Evolutionary conservation across 1,140 invertebrate genomes (phyloP), one percentile per base, ranked within the genome.

Genomic region (Euwallacea similis): DNA sequence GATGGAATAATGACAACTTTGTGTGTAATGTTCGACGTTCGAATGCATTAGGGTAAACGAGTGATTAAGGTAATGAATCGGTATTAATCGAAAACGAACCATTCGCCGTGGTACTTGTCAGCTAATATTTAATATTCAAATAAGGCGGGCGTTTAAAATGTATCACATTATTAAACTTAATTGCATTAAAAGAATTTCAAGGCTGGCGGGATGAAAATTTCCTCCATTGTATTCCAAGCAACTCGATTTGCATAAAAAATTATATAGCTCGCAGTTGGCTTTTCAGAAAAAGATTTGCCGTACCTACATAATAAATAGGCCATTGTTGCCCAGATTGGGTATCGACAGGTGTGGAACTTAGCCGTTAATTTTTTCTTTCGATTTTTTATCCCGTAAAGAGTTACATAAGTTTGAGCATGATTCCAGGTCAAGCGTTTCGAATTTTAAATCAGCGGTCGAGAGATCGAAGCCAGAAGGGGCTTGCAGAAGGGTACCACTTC

Each of bases 151-250:
- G 21, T 33, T 33, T 33, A 33, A 33, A 33, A 33, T 33, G 21
- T 56, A 16, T n/a, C 54, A 21, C 54, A 13, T 13, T 56, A 56
- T 56, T 56, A 56, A 56, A 60, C 42, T 60, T 60, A 33, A 60
- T 60, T 60, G 13, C 16, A 60, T 60, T 60, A 60, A 60, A 60
- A 60, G 58, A 60, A 60, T 60, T 33, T 16, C 58, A 60, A 60
- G 58, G 58, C 15, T 60, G 10, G 58, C 10, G 41, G 58, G 41
- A 60, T 42, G 41, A 60, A 60, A 60, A 60, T 60, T 60, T 60
- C 58, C 58, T 60, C 58, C 13, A 60, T 60, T 60, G 58, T 60
- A 60, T 60, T 60, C 58, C 10, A 41, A n/a, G 21, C 4, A 33
- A 33, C 21, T 42, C 41, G 58, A 60, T 60, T 60, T 60, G 41